These are phyloP conservation scores for Lepidurus couesii DNA, from an alignment of 1,140 invertebrate species.

Conservation along the genomic window DNA sequence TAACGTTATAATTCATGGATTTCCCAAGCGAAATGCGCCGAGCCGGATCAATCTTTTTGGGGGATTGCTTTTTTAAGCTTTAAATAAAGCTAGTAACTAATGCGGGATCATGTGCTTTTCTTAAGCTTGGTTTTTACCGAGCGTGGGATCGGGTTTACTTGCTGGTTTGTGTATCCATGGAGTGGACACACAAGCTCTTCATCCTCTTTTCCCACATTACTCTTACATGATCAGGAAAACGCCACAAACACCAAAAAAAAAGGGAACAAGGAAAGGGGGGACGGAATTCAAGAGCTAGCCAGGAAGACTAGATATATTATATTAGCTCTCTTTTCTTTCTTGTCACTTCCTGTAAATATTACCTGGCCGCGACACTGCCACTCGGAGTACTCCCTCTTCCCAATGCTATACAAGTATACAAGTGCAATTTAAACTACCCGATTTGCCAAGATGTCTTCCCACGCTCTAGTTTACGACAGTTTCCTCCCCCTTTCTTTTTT, in stretches of 20 bases:
- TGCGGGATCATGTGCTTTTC: not conserved
- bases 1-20: not conserved
- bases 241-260: not conserved
- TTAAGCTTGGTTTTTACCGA: constrained; percentile 1
- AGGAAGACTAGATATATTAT: not conserved
- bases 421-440: not conserved
- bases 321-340: not conserved
- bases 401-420: not conserved
- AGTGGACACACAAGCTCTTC: constrained; percentile 8
- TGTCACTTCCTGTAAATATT: constrained; percentile 9
- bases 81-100: not conserved
- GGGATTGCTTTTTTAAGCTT: not conserved
- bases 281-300: not conserved
- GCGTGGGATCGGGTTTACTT: constrained; percentile 10
- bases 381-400: not conserved
- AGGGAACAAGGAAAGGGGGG: not conserved
- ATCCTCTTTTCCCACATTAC: not conserved
- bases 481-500: not conserved
- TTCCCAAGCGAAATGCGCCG: not conserved
- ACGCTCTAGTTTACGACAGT: constrained; percentile 7
- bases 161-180: not conserved
- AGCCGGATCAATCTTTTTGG: not conserved
- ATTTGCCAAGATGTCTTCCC: not conserved
- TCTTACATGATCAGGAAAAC: constrained; percentile 3
- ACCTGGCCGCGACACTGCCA: not conserved